Base-by-base conservation (phyloP, 2,888 invertebrate species). In the Teinopalpus imperialis region DNA sequence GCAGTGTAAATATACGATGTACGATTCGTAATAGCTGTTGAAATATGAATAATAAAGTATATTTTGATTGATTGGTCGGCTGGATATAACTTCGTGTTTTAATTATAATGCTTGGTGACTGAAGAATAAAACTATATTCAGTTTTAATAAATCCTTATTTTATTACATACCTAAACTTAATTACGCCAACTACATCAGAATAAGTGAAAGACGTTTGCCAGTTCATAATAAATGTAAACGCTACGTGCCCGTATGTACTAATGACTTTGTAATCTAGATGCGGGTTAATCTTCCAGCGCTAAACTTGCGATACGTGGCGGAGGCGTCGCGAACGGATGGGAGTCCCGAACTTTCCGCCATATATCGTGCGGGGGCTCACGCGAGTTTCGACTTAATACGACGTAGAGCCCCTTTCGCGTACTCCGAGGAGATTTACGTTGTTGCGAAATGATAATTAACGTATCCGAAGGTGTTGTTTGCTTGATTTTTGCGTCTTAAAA, bases 261-360 rank as follows among this genome's bases (percentile, higher is more conserved):
- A 44, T 24, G 39, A 31, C 26, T 37, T 9, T 16, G 31, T 43
- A 44, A 44, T 39, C 37, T 39, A 9, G 20, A 27, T 24, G 30
- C 27, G 32, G 43, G 40, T 44, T 51, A 50, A 54, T 54, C 53
- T 31, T 14, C 26, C 14, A 10, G 7, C 24, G 37, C 31, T 36
- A 43, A 52, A 41, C 52, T 31, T 42, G 31, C 36, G 18, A 30
- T 41, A 51, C 43, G 52, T 35, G 50, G 40, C 43, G 14, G 45
- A 41, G 46, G 39, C 41, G 18, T 20, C 13, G 35, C 45, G 16
- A 48, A 37, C 36, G 32, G 37, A 30, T 49, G 49, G 48, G 56
- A 57, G 51, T 52, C 27, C 45, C 51, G 56, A 68, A 68, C 55
- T 68, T 66, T 43, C 41, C 30, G 36, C 54, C 61, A 60, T 69